phyloP scores from a whole-genome alignment of 2,888 invertebrate species.

The Sarcophaga subvicina region DNA sequence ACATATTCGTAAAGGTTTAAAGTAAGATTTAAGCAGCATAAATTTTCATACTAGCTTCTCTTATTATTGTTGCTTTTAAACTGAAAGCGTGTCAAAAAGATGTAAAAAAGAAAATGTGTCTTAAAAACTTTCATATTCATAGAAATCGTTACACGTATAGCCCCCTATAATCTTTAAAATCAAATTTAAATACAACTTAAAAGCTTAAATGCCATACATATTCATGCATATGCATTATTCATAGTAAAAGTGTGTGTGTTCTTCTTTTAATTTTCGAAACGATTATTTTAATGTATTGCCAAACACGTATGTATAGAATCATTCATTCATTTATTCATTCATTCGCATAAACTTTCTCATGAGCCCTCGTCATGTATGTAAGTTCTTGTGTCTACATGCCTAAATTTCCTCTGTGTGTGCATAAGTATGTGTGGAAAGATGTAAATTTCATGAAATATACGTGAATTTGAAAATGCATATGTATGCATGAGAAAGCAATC shows the following conservation, averaged over 20 bases:
- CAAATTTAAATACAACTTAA: neutral
- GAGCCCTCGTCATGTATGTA: constrained; percentile 4
- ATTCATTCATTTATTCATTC: neutral
- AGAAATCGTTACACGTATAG: too few relatives aligned
- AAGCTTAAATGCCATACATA: neutral
- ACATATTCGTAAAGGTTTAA: too few relatives aligned
- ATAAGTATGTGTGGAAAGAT: neutral
- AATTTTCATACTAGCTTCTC: too few relatives aligned
- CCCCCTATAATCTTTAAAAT: too few relatives aligned
- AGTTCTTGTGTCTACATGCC: constrained; percentile 1
- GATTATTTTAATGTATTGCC: constrained; percentile 20
- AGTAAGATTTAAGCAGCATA: too few relatives aligned
- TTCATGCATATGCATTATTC: neutral
- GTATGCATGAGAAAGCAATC: neutral
- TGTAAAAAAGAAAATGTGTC: too few relatives aligned
- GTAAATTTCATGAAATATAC: neutral
- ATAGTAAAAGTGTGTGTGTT: too few relatives aligned
- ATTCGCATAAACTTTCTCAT: neutral
- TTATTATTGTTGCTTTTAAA: too few relatives aligned
- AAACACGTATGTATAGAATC: neutral
- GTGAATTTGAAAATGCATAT: neutral
- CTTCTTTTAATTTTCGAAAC: too few relatives aligned
- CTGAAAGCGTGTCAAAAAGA: too few relatives aligned
- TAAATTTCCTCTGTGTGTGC: neutral
- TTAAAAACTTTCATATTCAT: too few relatives aligned